Percentiles rank a stretch among this genome's conserved stretches.
phyloP scores from a whole-genome alignment of 2,797 vertebrate genomes.

The Mus caroli region DNA sequence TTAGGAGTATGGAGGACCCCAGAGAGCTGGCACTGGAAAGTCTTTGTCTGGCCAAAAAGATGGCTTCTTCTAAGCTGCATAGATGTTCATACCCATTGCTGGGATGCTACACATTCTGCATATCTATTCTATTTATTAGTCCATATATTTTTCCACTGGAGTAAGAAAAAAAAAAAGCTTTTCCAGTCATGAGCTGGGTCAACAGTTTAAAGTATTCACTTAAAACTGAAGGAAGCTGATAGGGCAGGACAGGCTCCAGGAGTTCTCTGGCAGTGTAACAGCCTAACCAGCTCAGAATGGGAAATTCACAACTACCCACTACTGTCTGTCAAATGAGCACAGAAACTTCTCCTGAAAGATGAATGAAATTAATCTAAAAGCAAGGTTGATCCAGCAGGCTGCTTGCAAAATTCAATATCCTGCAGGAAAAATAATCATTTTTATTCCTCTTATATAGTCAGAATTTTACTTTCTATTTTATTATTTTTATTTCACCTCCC shows the following conservation, averaged over 20 bases:
- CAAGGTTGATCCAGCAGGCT: neutral
- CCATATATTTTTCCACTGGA: neutral
- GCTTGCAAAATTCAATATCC: conserved; percentile 6
- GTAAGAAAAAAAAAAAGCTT: neutral
- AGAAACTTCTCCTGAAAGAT: neutral
- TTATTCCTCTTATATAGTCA: neutral
- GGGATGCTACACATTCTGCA: neutral
- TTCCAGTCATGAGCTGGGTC: neutral
- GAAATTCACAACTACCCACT: conserved; percentile 54
- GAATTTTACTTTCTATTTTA: conserved; percentile 21
- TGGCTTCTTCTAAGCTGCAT: neutral
- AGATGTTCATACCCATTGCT: too few species aligned
- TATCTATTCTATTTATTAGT: neutral
- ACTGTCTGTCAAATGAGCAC: conserved; percentile 34
- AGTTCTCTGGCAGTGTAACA: conserved; percentile 31
- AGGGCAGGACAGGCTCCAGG: conserved; percentile 19
- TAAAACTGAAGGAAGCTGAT: conserved; percentile 45
- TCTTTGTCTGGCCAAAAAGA: neutral
- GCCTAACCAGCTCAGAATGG: conserved; percentile 28
- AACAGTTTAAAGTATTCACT: conserved; percentile 64
- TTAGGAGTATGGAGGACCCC: neutral
- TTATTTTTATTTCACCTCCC: neutral
- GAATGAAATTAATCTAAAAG: conserved; percentile 27
- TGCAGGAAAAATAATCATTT: neutral
- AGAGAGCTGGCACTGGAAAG: neutral